Evolutionary conservation across 2,888 invertebrate genomes (phyloP).

Genomic region (Pecten maximus): DNA sequence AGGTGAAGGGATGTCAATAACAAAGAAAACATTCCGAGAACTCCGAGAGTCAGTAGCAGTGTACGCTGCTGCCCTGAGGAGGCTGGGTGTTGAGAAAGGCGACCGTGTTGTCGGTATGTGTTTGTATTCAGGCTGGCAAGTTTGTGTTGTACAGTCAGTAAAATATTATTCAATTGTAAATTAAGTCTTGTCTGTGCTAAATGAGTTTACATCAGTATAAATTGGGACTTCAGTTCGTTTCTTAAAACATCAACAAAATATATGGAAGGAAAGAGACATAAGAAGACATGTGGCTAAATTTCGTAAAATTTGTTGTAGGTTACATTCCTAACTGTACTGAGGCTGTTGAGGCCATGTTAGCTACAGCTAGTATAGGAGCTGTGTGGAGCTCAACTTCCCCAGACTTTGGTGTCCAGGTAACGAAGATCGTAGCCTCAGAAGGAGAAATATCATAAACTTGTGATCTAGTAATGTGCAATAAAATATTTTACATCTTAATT

Average conservation of each 20-base stretch:
- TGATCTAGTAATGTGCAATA: too few species aligned
- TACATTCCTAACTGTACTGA: slow-evolving; percentile 84
- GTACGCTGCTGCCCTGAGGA: slow-evolving; percentile 82
- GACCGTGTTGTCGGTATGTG: slow-evolving; percentile 83
- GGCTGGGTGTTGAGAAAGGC: slow-evolving; percentile 81
- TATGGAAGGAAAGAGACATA: not conserved
- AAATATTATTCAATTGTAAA: not conserved
- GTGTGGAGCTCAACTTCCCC: slow-evolving; percentile 85
- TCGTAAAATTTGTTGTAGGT: slow-evolving; percentile 77
- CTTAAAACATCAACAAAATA: not conserved
- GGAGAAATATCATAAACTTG: too few species aligned
- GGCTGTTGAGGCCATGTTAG: slow-evolving; percentile 84
- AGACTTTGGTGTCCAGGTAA: slow-evolving; percentile 84
- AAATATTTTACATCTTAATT: too few species aligned
- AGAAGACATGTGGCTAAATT: not conserved
- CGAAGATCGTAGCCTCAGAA: too few species aligned
- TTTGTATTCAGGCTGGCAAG: not conserved
- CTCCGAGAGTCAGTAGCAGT: slow-evolving; percentile 80
- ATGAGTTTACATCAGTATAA: not conserved
- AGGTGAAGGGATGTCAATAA: slow-evolving; percentile 79
- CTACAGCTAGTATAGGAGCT: slow-evolving; percentile 84
- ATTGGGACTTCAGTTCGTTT: too few species aligned
- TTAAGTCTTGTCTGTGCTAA: not conserved
- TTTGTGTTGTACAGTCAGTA: not conserved
- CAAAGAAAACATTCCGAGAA: slow-evolving; percentile 80